Evolutionary conservation across 2,888 invertebrate genomes (phyloP).

Genomic region (Palloptera scutellata): DNA sequence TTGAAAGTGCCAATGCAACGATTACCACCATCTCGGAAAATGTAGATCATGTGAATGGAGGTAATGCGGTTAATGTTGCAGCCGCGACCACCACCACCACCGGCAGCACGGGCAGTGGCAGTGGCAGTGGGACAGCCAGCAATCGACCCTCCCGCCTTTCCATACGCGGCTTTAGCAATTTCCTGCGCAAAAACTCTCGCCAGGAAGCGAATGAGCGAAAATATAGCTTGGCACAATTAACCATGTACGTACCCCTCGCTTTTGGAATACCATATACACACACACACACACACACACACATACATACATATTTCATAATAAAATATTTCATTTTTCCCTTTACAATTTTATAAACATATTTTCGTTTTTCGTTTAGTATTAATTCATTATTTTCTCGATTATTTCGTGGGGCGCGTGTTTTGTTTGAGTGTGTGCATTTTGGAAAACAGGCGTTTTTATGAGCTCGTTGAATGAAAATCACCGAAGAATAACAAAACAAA

Average conservation of each 20-base stretch:
- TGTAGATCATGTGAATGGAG: slow-evolving; percentile 25
- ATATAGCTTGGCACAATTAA: slow-evolving; percentile 62
- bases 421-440: too few species aligned
- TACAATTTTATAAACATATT: too few species aligned
- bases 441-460: too few species aligned
- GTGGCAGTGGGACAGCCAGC: slow-evolving; percentile 44
- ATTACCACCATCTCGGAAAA: slow-evolving; percentile 38
- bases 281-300: background rate
- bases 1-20: slow-evolving; percentile 27
- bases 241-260: slow-evolving; percentile 54
- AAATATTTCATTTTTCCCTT: background rate
- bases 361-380: too few species aligned
- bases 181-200: slow-evolving; percentile 46
- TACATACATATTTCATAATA: background rate
- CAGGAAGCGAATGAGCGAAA: slow-evolving; percentile 52
- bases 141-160: slow-evolving; percentile 50
- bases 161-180: slow-evolving; percentile 55
- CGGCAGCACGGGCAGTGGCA: slow-evolving; percentile 28
- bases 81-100: background rate
- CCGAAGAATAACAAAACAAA: too few species aligned
- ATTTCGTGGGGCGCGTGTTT: too few species aligned
- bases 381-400: too few species aligned
- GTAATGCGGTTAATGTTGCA: slow-evolving; percentile 12
- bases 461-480: too few species aligned
- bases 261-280: too few species aligned